Evolutionary conservation across 1,140 invertebrate species (phyloP).

Genomic region (Magallana gigas): DNA sequence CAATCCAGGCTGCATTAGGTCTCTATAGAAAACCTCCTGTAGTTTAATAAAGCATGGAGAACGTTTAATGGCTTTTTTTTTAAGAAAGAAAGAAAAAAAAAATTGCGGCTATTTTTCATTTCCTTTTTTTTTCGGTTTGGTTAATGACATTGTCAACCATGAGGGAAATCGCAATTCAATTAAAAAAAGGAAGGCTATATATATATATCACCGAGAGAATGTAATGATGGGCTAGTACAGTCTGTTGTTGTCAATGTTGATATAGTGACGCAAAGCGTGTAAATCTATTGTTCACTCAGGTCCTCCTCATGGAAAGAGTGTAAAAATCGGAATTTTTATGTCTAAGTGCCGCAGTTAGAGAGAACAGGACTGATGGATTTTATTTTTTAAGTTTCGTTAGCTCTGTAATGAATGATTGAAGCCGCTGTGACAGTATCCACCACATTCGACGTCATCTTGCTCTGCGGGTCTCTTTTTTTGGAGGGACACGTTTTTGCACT

Average conservation of each 20-base stretch:
- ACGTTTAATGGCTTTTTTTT: neutral
- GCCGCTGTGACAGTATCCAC: neutral
- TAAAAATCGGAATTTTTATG: no score
- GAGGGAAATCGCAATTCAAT: neutral
- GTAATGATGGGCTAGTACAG: no score
- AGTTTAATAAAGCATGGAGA: neutral
- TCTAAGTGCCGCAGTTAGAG: neutral
- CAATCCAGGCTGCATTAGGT: neutral
- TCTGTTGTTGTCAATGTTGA: no score
- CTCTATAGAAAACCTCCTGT: neutral
- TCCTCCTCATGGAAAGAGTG: no score
- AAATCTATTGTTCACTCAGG: no score
- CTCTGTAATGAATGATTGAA: neutral
- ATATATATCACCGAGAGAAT: neutral
- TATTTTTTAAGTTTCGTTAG: neutral
- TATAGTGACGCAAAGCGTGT: no score
- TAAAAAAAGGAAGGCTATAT: neutral
- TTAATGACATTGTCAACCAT: neutral
- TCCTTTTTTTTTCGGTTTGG: neutral
- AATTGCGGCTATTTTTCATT: no score
- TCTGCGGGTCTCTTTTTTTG: neutral
- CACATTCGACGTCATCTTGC: neutral
- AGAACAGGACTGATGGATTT: neutral
- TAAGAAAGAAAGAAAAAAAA: neutral
- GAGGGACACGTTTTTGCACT: slow-evolving; percentile 17